Base-by-base conservation (phyloP, 2,113 vertebrate genomes). In the Choloepus hoffmanni region DNA sequence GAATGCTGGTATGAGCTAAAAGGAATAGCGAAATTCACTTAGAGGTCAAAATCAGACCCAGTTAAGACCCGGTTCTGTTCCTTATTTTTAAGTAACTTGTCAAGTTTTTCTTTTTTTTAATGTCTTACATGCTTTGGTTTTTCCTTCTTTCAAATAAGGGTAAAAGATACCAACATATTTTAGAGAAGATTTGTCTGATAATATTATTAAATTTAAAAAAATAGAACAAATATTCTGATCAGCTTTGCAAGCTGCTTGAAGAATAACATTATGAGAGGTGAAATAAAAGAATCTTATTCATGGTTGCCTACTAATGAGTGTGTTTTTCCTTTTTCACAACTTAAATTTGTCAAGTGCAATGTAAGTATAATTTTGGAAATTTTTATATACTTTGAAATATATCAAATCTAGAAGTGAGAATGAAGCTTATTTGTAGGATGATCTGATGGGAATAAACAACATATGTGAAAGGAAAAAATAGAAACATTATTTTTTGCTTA, bases 351-450 rank as follows among this genome's bases (percentile, higher is more conserved):
- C 43, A 77, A 94, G 48, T 86, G 11, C 50, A 91, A 62, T 77
- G 40, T 36, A 21, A 90, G 16, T 50, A 73, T 50, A 91, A 55
- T 81, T 84, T 97, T 84, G 92, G 70, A 74, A 96, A 77, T 68
- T 82, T 78, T 55, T 83, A 88, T 77, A 63, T 89, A 83, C 14
- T 48, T 91, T n/a, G 50, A 48, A 50, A 73, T 40, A 40, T 40
- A 62, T 68, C 48, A 93, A 77, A 95, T 84, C 33, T 92, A 93
- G 43, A 92, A 83, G 62, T 83, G 48, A 92, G 89, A 94, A 85
- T 48, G 65, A 86, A 83, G 24, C n/a, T 24, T 53, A 76, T 62
- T 73, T 7, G 0, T 65, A n/a, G 33, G 50, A 18, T 92, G 23
- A 14, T 82, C 21, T 63, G 67, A 73, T 85, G 68, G 33, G 24